These are phyloP conservation scores for Pedetes capensis DNA, from an alignment of 2,113 vertebrate genomes.

Conservation along the genomic window DNA sequence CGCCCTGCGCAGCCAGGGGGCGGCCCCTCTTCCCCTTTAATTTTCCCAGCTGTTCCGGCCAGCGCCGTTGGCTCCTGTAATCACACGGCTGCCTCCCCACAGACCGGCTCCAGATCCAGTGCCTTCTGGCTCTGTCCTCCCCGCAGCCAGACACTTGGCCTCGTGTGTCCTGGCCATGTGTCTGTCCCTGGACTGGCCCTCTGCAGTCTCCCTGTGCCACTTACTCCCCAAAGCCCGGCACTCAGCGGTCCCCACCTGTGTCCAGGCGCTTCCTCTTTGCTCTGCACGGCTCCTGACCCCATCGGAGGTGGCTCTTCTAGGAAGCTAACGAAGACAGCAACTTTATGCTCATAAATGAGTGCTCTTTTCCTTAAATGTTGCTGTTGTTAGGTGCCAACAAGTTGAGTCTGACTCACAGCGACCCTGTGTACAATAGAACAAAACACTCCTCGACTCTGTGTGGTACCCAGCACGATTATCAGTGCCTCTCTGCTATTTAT, in stretches of 20 bases:
- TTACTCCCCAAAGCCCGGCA: background rate
- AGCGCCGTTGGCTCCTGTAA: slow-evolving; percentile 27
- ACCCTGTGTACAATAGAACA: no score
- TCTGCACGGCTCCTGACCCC: background rate
- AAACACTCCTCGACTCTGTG: no score
- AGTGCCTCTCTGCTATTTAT: no score
- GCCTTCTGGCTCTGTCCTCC: background rate
- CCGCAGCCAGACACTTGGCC: no score
- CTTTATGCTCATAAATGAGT: background rate
- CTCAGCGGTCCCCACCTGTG: no score
- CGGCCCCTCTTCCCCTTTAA: slow-evolving; percentile 20
- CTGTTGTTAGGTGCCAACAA: no score
- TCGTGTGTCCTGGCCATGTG: no score
- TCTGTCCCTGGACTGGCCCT: background rate
- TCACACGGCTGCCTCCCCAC: background rate
- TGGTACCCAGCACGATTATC: no score
- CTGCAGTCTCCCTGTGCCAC: background rate
- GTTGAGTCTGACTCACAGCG: no score
- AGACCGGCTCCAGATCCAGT: background rate
- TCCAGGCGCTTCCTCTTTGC: no score
- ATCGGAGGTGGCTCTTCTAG: background rate
- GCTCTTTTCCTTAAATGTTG: background rate
- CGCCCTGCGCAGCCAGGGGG: background rate
- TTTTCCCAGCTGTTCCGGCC: slow-evolving; percentile 21
- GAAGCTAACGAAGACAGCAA: background rate